Evolutionary conservation across 2,888 invertebrate species (phyloP), one percentile per base, ranked within the genome.

Genomic region (Pammene aurita): DNA sequence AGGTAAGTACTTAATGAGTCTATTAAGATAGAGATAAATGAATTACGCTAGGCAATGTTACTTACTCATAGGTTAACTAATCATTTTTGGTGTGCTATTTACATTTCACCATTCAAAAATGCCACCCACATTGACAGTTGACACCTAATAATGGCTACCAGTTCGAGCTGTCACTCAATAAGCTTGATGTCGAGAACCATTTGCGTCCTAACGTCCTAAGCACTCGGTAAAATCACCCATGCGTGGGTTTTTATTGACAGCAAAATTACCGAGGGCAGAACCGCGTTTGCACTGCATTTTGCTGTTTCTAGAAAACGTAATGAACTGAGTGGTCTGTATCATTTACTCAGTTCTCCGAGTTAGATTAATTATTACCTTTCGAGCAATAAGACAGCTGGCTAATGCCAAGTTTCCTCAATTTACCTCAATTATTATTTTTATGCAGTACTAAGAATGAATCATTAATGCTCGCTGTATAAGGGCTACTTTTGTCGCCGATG

Each of bases 321-420:
- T 74, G 77, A 71, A 74, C 77, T 75, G 73, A 70, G 62, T 68
- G 76, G 69, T 75, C 76, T 71, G 75, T 83, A 80, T 84, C 84
- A 81, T 85, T 85, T 82, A 73, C 75, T 77, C 66, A 54, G 57
- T 41, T 79, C 79, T 76, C 71, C 76, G 76, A 76, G 74, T 79
- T 80, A 80, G 79, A 83, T 83, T 82, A 83, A 84, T 84, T 80
- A 80, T 82, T 78, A 75, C 79, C 76, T 80, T 79, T 77, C 74
- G 73, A 74, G 76, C 78, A 78, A 79, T 80, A 82, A 81, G 76
- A 74, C 71, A 73, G 75, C 74, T 72, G 65, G 70, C 71, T 85
- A 84, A 86, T 86, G 75, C 50, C 64, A 72, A 67, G 74, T 82
- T 86, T 86, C 84, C 86, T 85, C 82, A 80, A 83, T 85, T 76